Evolutionary conservation across 2,888 invertebrate species (phyloP), one percentile per base, ranked within the genome.

Genomic region (Agonopterix arenella): DNA sequence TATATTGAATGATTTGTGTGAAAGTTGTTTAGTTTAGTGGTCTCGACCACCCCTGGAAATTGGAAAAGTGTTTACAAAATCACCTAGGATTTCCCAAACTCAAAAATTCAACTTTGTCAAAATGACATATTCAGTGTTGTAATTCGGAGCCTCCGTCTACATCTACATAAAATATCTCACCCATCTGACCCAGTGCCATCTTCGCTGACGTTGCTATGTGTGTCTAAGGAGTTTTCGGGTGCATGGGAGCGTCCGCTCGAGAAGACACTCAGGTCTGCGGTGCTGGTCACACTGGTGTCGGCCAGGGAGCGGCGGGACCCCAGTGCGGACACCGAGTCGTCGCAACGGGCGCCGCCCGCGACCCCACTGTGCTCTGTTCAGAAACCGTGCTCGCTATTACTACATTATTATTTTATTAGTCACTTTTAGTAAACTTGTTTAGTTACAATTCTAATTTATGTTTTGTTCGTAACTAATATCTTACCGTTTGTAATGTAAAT

Each of bases 281-380:
- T 95, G 47, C 95, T 95, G 36, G 95, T 96, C 48, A 95, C 94
- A 64, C 95, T 95, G 16, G 95, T 96, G 73, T 95, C 95, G 11
- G 95, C 95, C 53, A 96, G 86, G 47, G 95, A 96, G 49, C 94
- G 92, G 50, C 95, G 90, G 11, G 95, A 95, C 28, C 95, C 94
- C 50, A 93, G 73, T 54, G 92, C 88, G 36, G 95, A 95, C 63
- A 92, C 92, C 13, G 93, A 93, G 71, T 95, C 95, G 66, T 90
- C 90, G 60, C 88, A 84, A 1, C 85, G 75, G 47, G 64, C 76
- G 8, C 76, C 81, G 47, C 80, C 73, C 52, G 80, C 84, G 48
- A 73, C 76, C 40, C 84, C 86, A 59, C 85, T 85, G 68, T 86
- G 84, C 62, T 88, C 88, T 88, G 70, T 11, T 11, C 11, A 43